Percentiles rank a stretch among this genome's conserved stretches.
Conservation (phyloP, 2,797 vertebrate species). For the Hyperoplus immaculatus region DNA sequence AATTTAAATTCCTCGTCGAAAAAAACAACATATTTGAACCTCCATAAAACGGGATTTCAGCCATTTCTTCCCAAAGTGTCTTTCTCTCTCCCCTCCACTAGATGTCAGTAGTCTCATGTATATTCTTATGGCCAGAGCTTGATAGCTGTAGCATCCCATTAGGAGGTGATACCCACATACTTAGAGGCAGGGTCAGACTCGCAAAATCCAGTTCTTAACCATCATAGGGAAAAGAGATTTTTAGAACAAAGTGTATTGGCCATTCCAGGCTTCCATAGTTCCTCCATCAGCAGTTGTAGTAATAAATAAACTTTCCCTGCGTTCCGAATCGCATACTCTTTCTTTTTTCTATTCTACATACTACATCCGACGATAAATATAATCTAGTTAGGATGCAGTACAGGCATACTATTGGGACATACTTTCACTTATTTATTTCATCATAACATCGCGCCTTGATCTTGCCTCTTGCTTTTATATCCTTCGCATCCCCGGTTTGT, state of each 20-base stretch:
- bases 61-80: no score
- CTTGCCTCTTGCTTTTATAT: no score
- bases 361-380: no score
- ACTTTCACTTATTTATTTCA: no score
- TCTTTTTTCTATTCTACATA: no score
- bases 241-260: conserved; percentile 30
- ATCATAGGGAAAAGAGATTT: conserved; percentile 39
- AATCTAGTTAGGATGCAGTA: no score
- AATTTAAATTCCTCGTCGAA: conserved; percentile 63
- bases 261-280: conserved; percentile 40
- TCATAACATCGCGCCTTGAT: no score
- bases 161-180: conserved; percentile 54
- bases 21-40: conserved; percentile 42
- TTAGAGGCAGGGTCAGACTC: conserved; percentile 55
- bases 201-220: conserved; percentile 50
- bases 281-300: conserved; percentile 13
- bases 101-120: conserved; percentile 63
- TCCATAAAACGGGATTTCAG: conserved; percentile 17
- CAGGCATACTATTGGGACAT: no score
- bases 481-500: no score
- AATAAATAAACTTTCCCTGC: conserved; percentile 44
- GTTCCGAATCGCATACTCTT: no score
- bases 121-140: conserved; percentile 17
- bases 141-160: conserved; percentile 29
- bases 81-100: conserved; percentile 59